A percentile compares a stretch with the other conserved stretches of the same genome.
Conservation (phyloP, 2,113 vertebrate genomes). For the Panthera leo region DNA sequence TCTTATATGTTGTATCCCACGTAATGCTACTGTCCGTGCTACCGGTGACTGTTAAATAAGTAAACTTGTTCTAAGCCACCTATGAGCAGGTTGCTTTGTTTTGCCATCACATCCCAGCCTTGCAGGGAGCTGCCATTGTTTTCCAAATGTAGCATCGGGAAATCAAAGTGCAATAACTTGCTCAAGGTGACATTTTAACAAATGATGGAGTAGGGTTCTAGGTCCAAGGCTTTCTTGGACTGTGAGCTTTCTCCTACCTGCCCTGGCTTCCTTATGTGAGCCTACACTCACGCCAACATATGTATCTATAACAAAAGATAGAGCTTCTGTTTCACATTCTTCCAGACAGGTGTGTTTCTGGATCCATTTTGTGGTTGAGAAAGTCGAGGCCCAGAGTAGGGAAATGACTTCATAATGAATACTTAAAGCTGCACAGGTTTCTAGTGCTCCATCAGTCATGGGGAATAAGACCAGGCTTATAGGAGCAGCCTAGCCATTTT, state of each 20-base stretch:
- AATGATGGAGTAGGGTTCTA: background rate
- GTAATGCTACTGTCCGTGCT: background rate
- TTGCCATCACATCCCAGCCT: background rate
- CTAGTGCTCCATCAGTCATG: background rate
- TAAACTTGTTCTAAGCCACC: background rate
- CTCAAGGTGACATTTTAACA: background rate
- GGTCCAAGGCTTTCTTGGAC: background rate
- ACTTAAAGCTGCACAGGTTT: background rate
- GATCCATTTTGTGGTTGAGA: background rate
- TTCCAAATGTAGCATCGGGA: background rate
- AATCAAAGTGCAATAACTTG: background rate
- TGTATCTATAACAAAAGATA: background rate
- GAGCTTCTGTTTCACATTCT: background rate
- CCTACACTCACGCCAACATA: background rate
- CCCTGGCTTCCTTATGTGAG: background rate
- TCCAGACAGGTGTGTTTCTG: background rate
- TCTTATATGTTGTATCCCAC: background rate
- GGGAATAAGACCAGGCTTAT: background rate
- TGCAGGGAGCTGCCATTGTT: background rate
- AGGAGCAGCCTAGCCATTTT: background rate
- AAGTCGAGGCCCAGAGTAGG: background rate
- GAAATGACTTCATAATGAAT: background rate
- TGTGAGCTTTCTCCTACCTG: background rate
- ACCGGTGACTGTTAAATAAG: background rate
- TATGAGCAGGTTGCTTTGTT: slow-evolving; percentile 24